Conservation (phyloP, 2,797 vertebrate genomes). For the Zenarchopterus dispar region DNA sequence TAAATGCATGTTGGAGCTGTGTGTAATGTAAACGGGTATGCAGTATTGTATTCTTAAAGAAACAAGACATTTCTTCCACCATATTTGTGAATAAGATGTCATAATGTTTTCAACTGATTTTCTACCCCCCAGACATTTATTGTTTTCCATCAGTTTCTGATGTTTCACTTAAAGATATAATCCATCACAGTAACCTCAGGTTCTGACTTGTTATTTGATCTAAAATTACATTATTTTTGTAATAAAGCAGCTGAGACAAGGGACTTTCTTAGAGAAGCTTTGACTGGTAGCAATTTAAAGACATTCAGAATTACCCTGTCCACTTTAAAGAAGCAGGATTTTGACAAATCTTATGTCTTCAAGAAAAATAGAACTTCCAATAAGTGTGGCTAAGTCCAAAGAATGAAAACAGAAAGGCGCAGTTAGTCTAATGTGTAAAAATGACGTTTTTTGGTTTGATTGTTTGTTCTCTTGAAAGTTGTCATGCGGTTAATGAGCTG, state of each 20-base stretch:
- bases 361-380: too few relatives aligned
- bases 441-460: too few relatives aligned
- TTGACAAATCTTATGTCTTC: too few relatives aligned
- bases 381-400: too few relatives aligned
- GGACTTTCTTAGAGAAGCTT: neutral
- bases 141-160: conserved; percentile 27
- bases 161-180: conserved; percentile 20
- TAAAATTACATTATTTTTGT: conserved; percentile 29
- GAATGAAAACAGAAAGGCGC: too few relatives aligned
- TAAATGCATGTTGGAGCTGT: conserved; percentile 12
- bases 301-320: neutral
- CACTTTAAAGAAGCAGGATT: too few relatives aligned
- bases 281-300: neutral
- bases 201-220: conserved; percentile 7
- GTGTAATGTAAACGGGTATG: conserved; percentile 26
- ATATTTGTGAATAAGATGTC: conserved; percentile 29
- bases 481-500: neutral
- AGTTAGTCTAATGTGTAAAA: too few relatives aligned
- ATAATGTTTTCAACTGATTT: conserved; percentile 37
- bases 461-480: too few relatives aligned
- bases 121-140: conserved; percentile 3
- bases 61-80: conserved; percentile 27
- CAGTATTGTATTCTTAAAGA: conserved; percentile 44
- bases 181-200: conserved; percentile 12
- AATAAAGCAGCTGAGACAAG: conserved; percentile 14